Base-by-base conservation (phyloP, 2,888 invertebrate species). In the Dione vanillae region DNA sequence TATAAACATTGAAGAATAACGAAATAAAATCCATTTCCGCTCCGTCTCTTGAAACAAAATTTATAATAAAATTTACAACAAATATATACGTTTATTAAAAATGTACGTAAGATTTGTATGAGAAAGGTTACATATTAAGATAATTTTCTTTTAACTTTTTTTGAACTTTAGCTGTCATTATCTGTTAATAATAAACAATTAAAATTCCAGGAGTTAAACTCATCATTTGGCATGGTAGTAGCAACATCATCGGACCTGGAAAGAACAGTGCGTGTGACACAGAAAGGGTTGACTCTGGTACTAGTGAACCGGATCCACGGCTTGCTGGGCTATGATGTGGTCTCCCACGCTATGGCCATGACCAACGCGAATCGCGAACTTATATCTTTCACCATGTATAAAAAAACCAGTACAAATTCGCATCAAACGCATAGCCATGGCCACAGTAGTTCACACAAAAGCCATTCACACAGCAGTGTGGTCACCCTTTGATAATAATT, bases 281-380 rank as follows among this genome's bases (percentile, higher is more conserved):
- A 91, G 72, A 92, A 91, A 71, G 91, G 93, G 0, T 76, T 93
- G 6, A 92, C 93, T 0, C 78, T 94, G 37, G 88, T 91, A 11
- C 86, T 92, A 5, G 92, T 94, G 45, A 94, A 94, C 80, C 83
- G 92, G 7, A 82, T 94, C 2, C 93, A 94, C 78, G 90, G 85
- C 1, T 77, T 92, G n/a, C 84, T 93, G 51, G 93, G 93, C 0
- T 94, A 92, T 78, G 92, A 94, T 78, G 93, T 94, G 12, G 85
- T 92, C 0, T 93, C 93, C 0, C 93, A 94, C 78, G 85, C 93
- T 5, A 93, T 94, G 93, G 89, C 92, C 1, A 92, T 94, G 90
- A 92, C 93, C 20, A 92, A 92, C 76, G 88, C 91, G 14, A 94
- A 94, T 78, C 83, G 93, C 3, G 93, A 94, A 78, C 84, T 93